Evolutionary conservation across 2,888 invertebrate genomes (phyloP).

Genomic region (Drosophila mercatorum): DNA sequence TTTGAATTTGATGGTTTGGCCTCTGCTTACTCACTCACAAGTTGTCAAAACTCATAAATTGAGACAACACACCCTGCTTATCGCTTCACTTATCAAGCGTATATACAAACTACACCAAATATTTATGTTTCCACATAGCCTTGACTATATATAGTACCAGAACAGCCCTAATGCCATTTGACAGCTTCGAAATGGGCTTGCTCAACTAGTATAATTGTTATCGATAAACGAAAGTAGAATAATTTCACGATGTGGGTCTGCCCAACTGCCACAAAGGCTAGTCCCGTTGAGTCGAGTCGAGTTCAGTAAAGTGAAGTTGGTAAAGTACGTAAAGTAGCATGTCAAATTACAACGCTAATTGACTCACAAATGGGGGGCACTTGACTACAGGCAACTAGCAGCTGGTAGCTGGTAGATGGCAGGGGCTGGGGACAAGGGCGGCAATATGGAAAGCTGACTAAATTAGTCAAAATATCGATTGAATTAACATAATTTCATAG

Average conservation of each 20-base stretch:
- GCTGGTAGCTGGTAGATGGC: not conserved
- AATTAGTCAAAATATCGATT: constrained; percentile 65
- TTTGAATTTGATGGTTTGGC: constrained; percentile 42
- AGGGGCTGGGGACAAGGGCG: not conserved
- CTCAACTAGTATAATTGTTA: constrained; percentile 57
- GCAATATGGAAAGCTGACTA: constrained; percentile 46
- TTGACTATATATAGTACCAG: constrained; percentile 8
- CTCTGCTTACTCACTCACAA: constrained; percentile 37
- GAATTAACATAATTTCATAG: constrained; percentile 67
- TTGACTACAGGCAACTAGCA: constrained; percentile 7
- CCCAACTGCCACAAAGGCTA: constrained; percentile 2
- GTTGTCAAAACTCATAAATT: constrained; percentile 63
- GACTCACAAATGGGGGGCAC: constrained; percentile 47
- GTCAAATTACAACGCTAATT: constrained; percentile 67
- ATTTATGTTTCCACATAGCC: not conserved
- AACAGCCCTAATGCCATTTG: constrained; percentile 65
- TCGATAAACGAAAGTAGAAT: constrained; percentile 41
- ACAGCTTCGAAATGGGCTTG: constrained; percentile 67
- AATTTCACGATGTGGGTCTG: not conserved
- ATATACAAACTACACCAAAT: not conserved
- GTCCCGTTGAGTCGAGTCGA: not conserved
- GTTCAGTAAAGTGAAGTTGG: constrained; percentile 10
- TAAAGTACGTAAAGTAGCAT: constrained; percentile 56
- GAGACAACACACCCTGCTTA: constrained; percentile 40
- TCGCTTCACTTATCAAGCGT: constrained; percentile 45